Evolutionary conservation across 2,888 invertebrate species (phyloP), one percentile per base, ranked within the genome.

Genomic region (Calliphora vomitoria): DNA sequence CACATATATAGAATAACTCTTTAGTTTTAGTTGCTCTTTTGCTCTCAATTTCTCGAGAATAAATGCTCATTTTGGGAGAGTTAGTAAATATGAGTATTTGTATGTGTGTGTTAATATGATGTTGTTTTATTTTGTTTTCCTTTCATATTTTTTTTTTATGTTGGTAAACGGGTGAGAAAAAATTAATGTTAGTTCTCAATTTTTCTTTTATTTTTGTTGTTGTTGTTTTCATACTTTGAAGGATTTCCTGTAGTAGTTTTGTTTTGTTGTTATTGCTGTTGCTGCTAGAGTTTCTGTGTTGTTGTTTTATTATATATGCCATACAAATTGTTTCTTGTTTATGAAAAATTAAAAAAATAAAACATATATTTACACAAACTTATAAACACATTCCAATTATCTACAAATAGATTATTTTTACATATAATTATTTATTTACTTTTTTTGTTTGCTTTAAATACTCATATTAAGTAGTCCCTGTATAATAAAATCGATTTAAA

Each of bases 181-280:
- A 50, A 13, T 25, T 20, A 18, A 31, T 68, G 3, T 38, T 18
- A 3, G 25, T 13, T 58, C 18, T 69, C 50, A 71, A 71, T 53
- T 31, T 18, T 47, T 35, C 8, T 47, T 58, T 79, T 68, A 31
- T 8, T 55, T 55, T 58, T 62, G 0, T n/a, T 60, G 8, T 47
- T 53, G 11, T 44, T 44, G 44, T 20, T 53, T 62, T 60, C 50
- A 20, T 62, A 38, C 15, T 10, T 35, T 60, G 47, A 82, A 68
- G 68, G 68, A 75, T 82, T 50, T 82, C 60, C 60, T 68, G 8
- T 75, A 47, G 74, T 68, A 38, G 15, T 58, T 35, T 18, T 44
- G 18, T 15, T 72, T 0, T 50, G 8, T 53, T n/a, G 15, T 15
- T n/a, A 20, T 18, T 55, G 13, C 10, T 72, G 0, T 74, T 74